phyloP scores from a whole-genome alignment of 2,797 vertebrate species.

The Chanos chanos region DNA sequence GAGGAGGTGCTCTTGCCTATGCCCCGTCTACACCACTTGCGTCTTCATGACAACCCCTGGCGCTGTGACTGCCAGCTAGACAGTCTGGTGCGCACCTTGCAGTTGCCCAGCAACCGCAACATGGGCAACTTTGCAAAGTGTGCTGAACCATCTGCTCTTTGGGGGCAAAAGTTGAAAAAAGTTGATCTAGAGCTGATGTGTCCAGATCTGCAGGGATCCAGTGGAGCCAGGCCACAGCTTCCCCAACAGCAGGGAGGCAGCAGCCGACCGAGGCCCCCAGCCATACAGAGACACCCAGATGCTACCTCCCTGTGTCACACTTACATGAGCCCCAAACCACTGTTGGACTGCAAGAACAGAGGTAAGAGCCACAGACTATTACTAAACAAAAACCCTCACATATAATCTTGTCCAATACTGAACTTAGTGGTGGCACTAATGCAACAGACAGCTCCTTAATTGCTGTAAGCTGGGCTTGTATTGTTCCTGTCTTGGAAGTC shows the following conservation, averaged over 20 bases:
- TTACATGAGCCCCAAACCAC: constrained; percentile 82
- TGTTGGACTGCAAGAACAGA: constrained; percentile 87
- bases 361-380: constrained; percentile 76
- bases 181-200: constrained; percentile 78
- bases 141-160: constrained; percentile 68
- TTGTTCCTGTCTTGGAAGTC: too few species aligned
- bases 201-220: constrained; percentile 48
- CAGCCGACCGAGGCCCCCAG: constrained; percentile 27
- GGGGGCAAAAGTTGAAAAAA: constrained; percentile 81
- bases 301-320: constrained; percentile 81
- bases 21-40: constrained; percentile 83
- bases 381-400: not conserved
- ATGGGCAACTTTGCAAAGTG: constrained; percentile 92
- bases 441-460: too few species aligned
- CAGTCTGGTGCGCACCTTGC: constrained; percentile 82
- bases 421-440: not conserved
- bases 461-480: too few species aligned
- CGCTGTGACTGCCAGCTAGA: constrained; percentile 84
- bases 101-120: constrained; percentile 89
- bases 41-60: constrained; percentile 96
- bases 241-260: constrained; percentile 25
- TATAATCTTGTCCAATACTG: too few species aligned
- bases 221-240: constrained; percentile 49
- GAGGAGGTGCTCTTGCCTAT: constrained; percentile 87
- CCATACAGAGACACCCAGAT: constrained; percentile 60